These are phyloP conservation scores for Synanthedon tipuliformis DNA, from an alignment of 2,888 invertebrate species.

Conservation along the genomic window DNA sequence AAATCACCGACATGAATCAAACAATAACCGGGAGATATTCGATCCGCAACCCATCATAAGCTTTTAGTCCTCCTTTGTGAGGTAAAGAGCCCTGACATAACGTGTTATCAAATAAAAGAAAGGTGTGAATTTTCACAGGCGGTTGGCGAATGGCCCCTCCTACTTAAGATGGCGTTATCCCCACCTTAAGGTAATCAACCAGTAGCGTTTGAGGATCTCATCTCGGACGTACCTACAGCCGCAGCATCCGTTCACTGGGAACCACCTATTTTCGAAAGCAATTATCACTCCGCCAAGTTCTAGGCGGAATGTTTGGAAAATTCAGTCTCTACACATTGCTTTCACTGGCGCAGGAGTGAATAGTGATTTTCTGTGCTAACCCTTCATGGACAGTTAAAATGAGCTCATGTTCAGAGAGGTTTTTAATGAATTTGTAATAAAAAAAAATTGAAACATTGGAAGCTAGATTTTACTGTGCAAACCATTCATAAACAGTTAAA, in stretches of 20 bases:
- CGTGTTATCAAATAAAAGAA: slow-evolving; percentile 69
- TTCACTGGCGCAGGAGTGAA: slow-evolving; percentile 9
- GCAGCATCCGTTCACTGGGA: slow-evolving; percentile 27
- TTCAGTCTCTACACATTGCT: slow-evolving; percentile 21
- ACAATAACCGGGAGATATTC: slow-evolving; percentile 57
- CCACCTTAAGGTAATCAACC: slow-evolving; percentile 41
- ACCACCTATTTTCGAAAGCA: slow-evolving; percentile 66
- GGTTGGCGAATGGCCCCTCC: slow-evolving; percentile 46
- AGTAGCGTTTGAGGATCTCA: slow-evolving; percentile 49
- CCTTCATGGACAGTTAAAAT: no score
- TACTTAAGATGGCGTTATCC: slow-evolving; percentile 64
- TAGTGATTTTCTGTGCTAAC: no score
- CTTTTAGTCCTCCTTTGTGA: slow-evolving; percentile 66
- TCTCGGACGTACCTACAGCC: slow-evolving; percentile 55
- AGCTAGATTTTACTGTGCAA: not conserved
- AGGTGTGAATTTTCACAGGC: slow-evolving; percentile 70
- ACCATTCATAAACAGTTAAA: no score
- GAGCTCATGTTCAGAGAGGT: no score
- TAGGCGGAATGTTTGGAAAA: slow-evolving; percentile 20
- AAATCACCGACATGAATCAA: slow-evolving; percentile 58
- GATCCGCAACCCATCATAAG: slow-evolving; percentile 58
- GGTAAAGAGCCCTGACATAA: slow-evolving; percentile 64
- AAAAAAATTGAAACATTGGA: slow-evolving; percentile 40
- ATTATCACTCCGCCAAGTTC: slow-evolving; percentile 48
- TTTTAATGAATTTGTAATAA: no score